Conservation (phyloP, 1,140 invertebrate species). For the Drosophila cardini region DNA sequence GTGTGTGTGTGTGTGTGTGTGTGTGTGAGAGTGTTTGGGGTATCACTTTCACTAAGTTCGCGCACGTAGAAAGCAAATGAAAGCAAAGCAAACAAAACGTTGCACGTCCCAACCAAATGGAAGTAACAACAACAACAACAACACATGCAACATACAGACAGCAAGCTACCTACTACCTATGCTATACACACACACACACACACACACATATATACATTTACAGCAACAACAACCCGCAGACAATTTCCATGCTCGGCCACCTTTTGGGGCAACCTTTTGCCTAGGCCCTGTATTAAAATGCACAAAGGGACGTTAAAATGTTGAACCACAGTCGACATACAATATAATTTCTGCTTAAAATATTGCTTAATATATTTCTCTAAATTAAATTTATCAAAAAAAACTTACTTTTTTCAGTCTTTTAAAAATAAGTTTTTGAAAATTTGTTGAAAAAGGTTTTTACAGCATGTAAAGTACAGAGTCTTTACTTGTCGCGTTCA, state of each 20-base stretch:
- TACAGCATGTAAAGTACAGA: no score
- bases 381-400: no score
- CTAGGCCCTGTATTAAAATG: no score
- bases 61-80: constrained; percentile 80
- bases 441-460: no score
- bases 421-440: no score
- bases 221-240: constrained; percentile 22
- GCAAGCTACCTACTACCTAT: constrained; percentile 28
- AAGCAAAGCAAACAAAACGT: constrained; percentile 66
- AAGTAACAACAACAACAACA: constrained; percentile 37
- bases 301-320: no score
- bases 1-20: constrained; percentile 24
- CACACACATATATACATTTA: neutral
- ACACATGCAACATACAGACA: constrained; percentile 14
- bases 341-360: no score
- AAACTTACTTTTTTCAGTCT: no score
- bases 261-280: constrained; percentile 40
- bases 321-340: no score
- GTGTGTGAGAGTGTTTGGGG: constrained; percentile 35
- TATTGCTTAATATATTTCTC: no score
- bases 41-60: constrained; percentile 78
- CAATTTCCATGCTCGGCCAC: constrained; percentile 47
- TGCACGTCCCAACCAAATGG: constrained; percentile 53
- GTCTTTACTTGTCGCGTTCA: no score
- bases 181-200: constrained; percentile 6